A percentile compares a stretch with the other conserved stretches of the same genome.
phyloP scores from a whole-genome alignment of 2,113 vertebrate species.

The Sebastes fasciatus region DNA sequence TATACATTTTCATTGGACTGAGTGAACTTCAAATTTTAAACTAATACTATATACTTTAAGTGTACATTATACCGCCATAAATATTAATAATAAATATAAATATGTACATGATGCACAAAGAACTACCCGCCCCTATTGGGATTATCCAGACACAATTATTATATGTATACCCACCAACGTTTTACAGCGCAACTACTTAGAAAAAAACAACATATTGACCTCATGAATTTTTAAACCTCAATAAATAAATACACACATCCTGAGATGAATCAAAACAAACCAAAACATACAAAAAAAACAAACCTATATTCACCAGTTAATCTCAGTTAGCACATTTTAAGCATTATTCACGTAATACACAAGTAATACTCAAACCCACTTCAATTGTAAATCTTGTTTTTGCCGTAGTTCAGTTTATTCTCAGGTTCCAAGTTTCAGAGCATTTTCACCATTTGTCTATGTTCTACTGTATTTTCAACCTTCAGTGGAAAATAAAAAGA shows the following conservation, averaged over 20 bases:
- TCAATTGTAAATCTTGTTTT: neutral
- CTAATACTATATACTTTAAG: neutral
- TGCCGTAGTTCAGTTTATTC: neutral
- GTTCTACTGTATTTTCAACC: neutral
- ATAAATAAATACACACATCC: slow-evolving; percentile 4
- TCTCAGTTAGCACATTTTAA: neutral
- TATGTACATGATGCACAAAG: neutral
- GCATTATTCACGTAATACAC: neutral
- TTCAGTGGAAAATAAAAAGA: neutral
- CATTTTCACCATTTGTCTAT: neutral
- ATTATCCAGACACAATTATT: neutral
- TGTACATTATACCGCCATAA: neutral
- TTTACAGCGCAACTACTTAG: neutral
- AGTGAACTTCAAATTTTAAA: neutral
- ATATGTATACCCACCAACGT: neutral
- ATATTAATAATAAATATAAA: slow-evolving; percentile 2
- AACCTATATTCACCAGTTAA: neutral
- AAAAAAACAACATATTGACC: neutral
- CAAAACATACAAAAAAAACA: neutral
- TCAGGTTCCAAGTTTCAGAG: neutral
- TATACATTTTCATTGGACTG: neutral
- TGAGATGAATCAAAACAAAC: neutral
- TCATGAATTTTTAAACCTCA: slow-evolving; percentile 28
- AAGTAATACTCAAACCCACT: neutral
- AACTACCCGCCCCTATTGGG: neutral